Base-by-base conservation (phyloP, 2,888 invertebrate genomes). In the Geotrupes spiniger region DNA sequence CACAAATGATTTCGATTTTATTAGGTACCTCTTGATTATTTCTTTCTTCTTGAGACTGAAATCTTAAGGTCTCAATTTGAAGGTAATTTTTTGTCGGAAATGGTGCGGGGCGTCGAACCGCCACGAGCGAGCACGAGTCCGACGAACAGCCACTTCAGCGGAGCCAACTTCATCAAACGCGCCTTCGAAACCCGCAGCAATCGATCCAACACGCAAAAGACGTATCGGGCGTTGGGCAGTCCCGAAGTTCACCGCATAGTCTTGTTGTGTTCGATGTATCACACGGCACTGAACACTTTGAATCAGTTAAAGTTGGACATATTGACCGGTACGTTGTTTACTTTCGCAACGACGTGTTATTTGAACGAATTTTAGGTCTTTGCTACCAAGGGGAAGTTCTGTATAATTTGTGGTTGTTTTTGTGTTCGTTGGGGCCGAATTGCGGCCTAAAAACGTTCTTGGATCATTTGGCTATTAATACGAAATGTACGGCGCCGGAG, bases 351-450 rank as follows among this genome's bases (percentile, higher is more conserved):
- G 4, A 4, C 3, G 2, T 5, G 21, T 21, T 21, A 21, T 21
- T 21, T 21, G 6, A 21, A 21, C 48, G 52, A 42, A 54, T 73
- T 74, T 10, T 68, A 94, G 95, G 96, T 46, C 77, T 98, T 51
- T 95, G 96, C 70, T 96, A 93, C 71, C 92, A 94, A 69, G 94
- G 94, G 65, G 84, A 87, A 61, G 84, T 98, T 57, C 76, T 98
- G 16, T 88, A 91, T 60, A 87, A 90, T 57, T 75, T 98, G 58
- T 99, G 97, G 96, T 77, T 87, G 64, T 90, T 96, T 69, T 77
- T 99, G 6, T 86, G 87, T 60, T 90, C 90, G 3, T 73, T 95
- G 66, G 95, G 95, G 28, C 89, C 92, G 43, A 84, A 84, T 63
- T 92, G 92, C 74, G 95, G 95, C 2, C 74, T 95, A 52, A 92